A percentile compares a stretch with the other conserved stretches of the same genome.
These are phyloP conservation scores for Amblyopsis rosae DNA, from an alignment of 2,113 vertebrate genomes.

Conservation along the genomic window DNA sequence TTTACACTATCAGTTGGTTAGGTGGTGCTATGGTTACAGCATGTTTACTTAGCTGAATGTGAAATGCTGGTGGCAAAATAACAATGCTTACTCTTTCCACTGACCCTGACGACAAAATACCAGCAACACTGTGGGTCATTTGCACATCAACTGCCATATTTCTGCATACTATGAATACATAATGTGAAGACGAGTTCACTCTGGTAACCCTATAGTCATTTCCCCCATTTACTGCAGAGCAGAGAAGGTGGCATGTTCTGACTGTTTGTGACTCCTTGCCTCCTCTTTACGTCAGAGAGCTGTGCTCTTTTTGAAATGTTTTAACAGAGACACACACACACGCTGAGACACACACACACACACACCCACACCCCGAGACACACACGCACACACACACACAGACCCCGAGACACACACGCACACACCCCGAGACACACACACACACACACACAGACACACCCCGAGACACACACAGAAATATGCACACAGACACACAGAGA, in stretches of 20 bases:
- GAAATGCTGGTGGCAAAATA: not conserved
- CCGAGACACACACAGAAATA: not conserved
- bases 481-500: not conserved
- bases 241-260: conserved; percentile 21
- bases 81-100: conserved; percentile 17
- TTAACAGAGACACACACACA: not conserved
- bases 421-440: too few species aligned
- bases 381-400: too few species aligned
- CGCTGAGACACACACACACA: not conserved
- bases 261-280: conserved; percentile 24
- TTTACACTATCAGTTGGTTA: conserved; percentile 4
- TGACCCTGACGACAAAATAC: not conserved
- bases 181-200: conserved; percentile 27
- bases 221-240: conserved; percentile 14
- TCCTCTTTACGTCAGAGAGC: conserved; percentile 16
- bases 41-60: not conserved
- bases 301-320: not conserved
- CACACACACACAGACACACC: too few species aligned
- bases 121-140: conserved; percentile 13
- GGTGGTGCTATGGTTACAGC: not conserved
- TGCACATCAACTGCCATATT: conserved; percentile 13
- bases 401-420: too few species aligned
- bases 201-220: conserved; percentile 27
- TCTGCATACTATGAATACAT: conserved; percentile 24
- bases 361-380: too few species aligned